A percentile compares a stretch with the other conserved stretches of the same genome.
Evolutionary conservation across 1,140 invertebrate genomes (phyloP).

Genomic region (Diorhabda elongata): DNA sequence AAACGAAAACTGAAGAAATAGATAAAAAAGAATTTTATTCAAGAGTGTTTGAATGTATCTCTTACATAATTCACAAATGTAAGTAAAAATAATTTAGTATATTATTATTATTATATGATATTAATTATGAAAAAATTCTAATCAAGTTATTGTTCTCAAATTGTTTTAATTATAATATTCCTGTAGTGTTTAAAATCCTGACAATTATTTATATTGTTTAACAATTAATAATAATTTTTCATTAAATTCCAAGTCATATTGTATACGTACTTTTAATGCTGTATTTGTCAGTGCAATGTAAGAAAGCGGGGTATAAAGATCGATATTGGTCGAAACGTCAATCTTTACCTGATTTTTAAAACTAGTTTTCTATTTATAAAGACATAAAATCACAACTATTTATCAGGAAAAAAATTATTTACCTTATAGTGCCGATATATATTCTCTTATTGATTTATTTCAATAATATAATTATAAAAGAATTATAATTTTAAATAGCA

Average conservation of each 20-base stretch:
- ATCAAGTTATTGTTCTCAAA: not conserved
- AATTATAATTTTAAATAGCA: too few relatives aligned
- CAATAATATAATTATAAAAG: too few relatives aligned
- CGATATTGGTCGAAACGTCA: too few relatives aligned
- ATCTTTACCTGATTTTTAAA: too few relatives aligned
- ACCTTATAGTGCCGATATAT: too few relatives aligned
- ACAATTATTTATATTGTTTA: not conserved
- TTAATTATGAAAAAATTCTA: not conserved
- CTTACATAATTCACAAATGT: conserved; percentile 29
- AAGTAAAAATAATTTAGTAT: not conserved
- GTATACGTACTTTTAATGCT: too few relatives aligned
- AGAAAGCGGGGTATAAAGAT: too few relatives aligned
- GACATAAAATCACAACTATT: too few relatives aligned
- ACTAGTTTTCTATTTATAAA: too few relatives aligned
- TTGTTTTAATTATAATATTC: not conserved
- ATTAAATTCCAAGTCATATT: not conserved
- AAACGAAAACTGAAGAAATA: not conserved
- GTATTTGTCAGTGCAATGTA: too few relatives aligned
- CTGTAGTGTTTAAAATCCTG: not conserved
- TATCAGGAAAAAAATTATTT: too few relatives aligned
- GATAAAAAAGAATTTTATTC: conserved; percentile 11
- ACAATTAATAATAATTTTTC: not conserved
- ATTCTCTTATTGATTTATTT: too few relatives aligned
- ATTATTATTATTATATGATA: not conserved
- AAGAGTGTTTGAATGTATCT: conserved; percentile 21